Evolutionary conservation across 1,140 invertebrate species (phyloP).

Genomic region (Philotrypesis tridentata): DNA sequence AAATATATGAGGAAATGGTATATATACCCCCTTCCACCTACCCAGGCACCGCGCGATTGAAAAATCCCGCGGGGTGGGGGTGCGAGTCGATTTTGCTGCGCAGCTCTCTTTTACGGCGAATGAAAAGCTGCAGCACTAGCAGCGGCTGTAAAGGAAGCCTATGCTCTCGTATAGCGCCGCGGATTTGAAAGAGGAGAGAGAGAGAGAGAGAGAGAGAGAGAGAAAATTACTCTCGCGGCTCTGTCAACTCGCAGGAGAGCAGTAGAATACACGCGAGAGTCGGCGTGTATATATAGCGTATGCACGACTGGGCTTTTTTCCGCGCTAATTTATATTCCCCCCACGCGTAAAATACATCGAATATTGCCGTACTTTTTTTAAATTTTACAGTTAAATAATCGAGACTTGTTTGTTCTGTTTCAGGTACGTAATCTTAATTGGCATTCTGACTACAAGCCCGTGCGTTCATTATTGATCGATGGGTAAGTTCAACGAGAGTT

Average conservation of each 20-base stretch:
- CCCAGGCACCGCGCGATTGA: neutral
- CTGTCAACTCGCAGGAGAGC: constrained; percentile 11
- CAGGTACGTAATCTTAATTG: no score
- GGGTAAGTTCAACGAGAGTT: no score
- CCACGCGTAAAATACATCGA: no score
- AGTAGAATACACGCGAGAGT: constrained; percentile 1
- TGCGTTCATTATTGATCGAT: no score
- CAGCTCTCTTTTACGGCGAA: neutral
- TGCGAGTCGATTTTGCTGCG: constrained; percentile 9
- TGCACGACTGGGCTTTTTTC: neutral
- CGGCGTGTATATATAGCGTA: no score
- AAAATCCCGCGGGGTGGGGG: constrained; percentile 6
- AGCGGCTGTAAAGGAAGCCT: constrained; percentile 22
- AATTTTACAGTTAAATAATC: no score
- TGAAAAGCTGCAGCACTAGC: neutral
- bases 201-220: neutral
- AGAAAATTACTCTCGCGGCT: constrained; percentile 1
- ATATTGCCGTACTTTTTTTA: no score
- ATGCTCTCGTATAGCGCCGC: neutral
- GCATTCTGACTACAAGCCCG: no score
- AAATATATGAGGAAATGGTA: neutral
- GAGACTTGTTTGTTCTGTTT: no score
- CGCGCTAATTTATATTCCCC: neutral
- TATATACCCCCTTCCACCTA: no score
- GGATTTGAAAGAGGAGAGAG: neutral